Base-by-base conservation (phyloP, 2,888 invertebrate genomes). In the Dioctria rufipes region DNA sequence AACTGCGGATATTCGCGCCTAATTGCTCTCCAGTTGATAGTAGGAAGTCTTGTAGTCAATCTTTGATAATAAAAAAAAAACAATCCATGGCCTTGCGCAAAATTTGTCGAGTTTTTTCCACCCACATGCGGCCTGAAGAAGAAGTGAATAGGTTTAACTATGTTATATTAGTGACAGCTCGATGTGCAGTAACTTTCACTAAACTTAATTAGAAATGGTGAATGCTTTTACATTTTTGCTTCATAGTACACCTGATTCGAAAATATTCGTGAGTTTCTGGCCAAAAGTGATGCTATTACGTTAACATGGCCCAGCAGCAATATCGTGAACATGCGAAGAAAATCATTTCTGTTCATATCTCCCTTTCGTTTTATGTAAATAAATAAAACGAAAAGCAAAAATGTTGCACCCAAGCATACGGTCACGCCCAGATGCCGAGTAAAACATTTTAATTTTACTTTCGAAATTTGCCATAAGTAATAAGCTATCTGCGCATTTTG, bases 371-470 rank as follows among this genome's bases (percentile, higher is more conserved):
- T 69, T 69, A 69, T 69, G 69, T 46, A 69, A 69, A 54, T 71
- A 54, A 71, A 25, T 39, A 51, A 67, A 42, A 25, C 67, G 46
- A 43, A 42, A 43, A 13, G 51, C 39, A 71, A 54, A 9, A 54
- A 37, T 13, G 54, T 39, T 71, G 54, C 54, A 71, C 25, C 40
- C 25, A 25, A 71, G 54, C 69, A 13, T 25, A 25, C 25, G 25
- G 71, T 51, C 37, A 71, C 71, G 71, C 71, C 71, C 71, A 51
- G 49, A 37, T 71, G 54, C 40, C 71, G 13, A 49, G 71, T 71
- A 71, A 71, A 51, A 71, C 51, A 37, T 54, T 54, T 54, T 71
- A 51, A 54, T 54, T 71, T 71, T 71, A 13, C 71, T 71, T 71
- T 71, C 71, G 71, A 54, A 71, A 71, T 71, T 51, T 51, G n/a